Conservation (phyloP, 23 tunicate genomes). For the Clavelina lepadiformis region DNA sequence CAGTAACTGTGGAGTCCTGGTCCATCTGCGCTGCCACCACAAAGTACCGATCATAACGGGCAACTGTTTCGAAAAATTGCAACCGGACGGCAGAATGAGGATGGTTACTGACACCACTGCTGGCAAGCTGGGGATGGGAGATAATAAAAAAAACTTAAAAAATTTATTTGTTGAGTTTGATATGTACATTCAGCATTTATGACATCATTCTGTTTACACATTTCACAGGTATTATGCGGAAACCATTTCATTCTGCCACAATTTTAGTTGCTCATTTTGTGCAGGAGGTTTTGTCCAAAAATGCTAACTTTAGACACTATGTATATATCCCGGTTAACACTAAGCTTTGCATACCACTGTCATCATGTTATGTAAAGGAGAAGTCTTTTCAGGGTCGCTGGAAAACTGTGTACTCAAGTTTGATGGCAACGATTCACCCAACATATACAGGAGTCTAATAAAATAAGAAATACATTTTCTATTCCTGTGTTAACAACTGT, state of each 20-base stretch:
- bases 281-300: too few species aligned
- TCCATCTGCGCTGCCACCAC: slow-evolving; percentile 29
- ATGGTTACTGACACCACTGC: slow-evolving; percentile 77
- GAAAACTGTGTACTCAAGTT: slow-evolving; percentile 70
- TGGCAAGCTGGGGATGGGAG: slow-evolving; percentile 37
- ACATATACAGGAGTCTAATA: slow-evolving; percentile 54
- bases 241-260: too few species aligned
- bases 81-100: slow-evolving; percentile 81
- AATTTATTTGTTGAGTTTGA: too few species aligned
- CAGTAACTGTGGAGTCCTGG: slow-evolving; percentile 35
- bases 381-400: slow-evolving; percentile 31
- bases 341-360: slow-evolving; percentile 59
- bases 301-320: too few species aligned
- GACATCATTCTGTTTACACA: too few species aligned
- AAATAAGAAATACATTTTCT: too few species aligned
- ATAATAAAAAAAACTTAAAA: too few species aligned
- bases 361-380: slow-evolving; percentile 77
- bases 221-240: too few species aligned
- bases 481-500: too few species aligned
- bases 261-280: too few species aligned
- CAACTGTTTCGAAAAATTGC: slow-evolving; percentile 89
- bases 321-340: too few species aligned
- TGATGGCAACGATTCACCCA: slow-evolving; percentile 88
- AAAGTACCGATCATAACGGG: slow-evolving; percentile 80
- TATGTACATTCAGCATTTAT: too few species aligned